A percentile compares a stretch with the other conserved stretches of the same genome.
Conservation (phyloP, 2,797 vertebrate species). For the Sciurus carolinensis region DNA sequence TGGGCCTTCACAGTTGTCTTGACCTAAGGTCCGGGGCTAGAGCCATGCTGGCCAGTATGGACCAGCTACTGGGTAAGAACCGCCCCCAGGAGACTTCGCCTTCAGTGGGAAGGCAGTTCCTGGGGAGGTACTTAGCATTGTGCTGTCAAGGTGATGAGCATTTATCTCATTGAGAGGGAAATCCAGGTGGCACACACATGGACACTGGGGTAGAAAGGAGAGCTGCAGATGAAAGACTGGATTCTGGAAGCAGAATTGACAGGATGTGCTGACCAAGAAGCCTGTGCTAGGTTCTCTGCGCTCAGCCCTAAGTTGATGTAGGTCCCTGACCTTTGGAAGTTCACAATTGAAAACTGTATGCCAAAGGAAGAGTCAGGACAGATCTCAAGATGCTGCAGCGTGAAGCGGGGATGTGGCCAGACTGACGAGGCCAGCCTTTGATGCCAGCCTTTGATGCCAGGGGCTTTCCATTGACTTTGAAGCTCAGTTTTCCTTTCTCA, state of each 20-base stretch:
- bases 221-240: background rate
- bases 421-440: background rate
- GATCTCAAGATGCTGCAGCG: background rate
- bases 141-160: background rate
- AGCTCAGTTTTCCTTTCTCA: background rate
- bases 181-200: background rate
- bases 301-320: background rate
- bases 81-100: no score
- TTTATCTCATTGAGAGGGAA: background rate
- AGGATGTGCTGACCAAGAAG: background rate
- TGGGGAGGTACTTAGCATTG: background rate
- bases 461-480: background rate
- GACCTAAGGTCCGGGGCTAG: background rate
- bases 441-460: background rate
- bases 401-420: background rate
- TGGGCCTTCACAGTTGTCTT: background rate
- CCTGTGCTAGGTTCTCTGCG: background rate
- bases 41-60: background rate
- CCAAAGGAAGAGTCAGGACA: background rate
- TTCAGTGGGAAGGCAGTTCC: background rate
- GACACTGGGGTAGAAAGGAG: background rate
- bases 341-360: background rate
- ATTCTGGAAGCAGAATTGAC: background rate
- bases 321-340: background rate
- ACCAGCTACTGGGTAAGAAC: background rate